Evolutionary conservation across 2,797 vertebrate genomes (phyloP).

Genomic region (Gallirallus australis): DNA sequence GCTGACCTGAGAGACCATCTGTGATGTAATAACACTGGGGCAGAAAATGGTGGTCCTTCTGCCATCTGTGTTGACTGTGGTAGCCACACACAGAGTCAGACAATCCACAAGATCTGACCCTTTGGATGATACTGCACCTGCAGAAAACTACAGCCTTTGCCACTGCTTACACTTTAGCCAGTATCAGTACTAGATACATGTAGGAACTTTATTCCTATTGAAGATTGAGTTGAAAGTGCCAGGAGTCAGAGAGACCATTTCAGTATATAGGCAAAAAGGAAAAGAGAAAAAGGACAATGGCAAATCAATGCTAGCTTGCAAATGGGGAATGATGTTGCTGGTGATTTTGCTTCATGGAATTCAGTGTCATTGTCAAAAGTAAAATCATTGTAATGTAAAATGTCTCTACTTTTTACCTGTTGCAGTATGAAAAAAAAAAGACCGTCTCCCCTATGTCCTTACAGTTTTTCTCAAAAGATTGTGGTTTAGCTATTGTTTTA

Average conservation of each 20-base stretch:
- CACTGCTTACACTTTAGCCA: neutral
- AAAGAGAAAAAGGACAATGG: neutral
- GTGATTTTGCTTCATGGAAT: neutral
- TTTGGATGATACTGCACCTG: neutral
- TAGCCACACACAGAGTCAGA: neutral
- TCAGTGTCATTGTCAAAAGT: neutral
- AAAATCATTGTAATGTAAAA: neutral
- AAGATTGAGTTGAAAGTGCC: neutral
- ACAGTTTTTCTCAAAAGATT: neutral
- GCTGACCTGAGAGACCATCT: neutral
- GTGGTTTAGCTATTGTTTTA: neutral
- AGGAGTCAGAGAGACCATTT: neutral
- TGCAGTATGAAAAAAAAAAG: neutral
- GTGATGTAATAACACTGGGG: fast-evolving
- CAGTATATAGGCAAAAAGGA: neutral
- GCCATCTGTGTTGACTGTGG: neutral
- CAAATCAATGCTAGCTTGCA: neutral
- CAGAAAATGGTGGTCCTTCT: neutral
- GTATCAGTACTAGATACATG: neutral
- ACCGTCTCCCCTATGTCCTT: fast-evolving
- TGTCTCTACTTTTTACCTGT: neutral
- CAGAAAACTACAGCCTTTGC: neutral
- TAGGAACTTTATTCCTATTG: neutral
- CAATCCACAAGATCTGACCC: neutral
- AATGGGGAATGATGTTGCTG: neutral